phyloP scores from a whole-genome alignment of 2,113 vertebrate genomes.

The Pungitius pungitius region DNA sequence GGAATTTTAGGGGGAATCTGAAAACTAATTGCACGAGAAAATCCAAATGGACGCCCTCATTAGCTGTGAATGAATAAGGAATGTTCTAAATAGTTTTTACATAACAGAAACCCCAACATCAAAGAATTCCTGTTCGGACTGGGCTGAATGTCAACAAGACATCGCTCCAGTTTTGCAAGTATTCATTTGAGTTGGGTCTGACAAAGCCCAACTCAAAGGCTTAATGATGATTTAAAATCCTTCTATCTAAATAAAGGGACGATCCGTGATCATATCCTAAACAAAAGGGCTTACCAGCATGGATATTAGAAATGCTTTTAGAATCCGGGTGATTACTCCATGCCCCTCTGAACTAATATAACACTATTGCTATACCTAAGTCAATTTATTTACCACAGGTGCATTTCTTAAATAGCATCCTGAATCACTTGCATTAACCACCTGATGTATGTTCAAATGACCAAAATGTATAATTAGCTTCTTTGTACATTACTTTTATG shows the following conservation, averaged over 20 bases:
- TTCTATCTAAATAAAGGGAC: not conserved
- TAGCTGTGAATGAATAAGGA: constrained; percentile 64
- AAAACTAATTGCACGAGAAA: constrained; percentile 62
- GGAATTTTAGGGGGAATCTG: constrained; percentile 50
- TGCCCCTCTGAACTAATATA: not conserved
- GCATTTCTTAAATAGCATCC: not conserved
- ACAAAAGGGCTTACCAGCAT: not conserved
- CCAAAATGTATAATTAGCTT: not conserved
- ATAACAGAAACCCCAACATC: constrained; percentile 53
- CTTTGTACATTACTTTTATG: not conserved
- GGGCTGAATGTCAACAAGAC: constrained; percentile 23
- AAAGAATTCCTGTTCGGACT: constrained; percentile 19
- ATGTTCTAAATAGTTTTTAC: constrained; percentile 65
- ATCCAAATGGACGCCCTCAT: constrained; percentile 66
- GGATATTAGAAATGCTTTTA: not conserved
- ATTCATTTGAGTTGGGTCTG: constrained; percentile 6
- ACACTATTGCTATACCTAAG: not conserved
- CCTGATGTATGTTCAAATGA: not conserved
- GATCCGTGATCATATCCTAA: not conserved
- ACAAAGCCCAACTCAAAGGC: not conserved
- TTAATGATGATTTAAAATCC: not conserved
- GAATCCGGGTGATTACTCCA: not conserved
- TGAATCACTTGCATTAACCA: not conserved
- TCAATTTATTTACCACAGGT: not conserved
- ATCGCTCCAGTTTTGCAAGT: constrained; percentile 12